A percentile compares a stretch with the other conserved stretches of the same genome.
These are phyloP conservation scores for Drosophila sulfurigaster DNA, from an alignment of 1,140 invertebrate species.

Conservation along the genomic window DNA sequence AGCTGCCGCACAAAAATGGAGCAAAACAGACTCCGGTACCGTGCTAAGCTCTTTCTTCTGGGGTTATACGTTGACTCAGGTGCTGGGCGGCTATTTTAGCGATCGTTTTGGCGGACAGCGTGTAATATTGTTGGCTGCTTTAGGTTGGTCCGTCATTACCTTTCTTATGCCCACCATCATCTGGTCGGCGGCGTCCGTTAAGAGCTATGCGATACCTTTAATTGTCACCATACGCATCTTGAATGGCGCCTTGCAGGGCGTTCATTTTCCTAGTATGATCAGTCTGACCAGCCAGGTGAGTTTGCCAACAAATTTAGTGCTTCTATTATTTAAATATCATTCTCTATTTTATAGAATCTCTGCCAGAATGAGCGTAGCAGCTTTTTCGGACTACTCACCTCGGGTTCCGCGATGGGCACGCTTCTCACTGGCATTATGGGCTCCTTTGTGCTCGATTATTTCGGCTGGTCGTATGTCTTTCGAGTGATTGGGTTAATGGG, in stretches of 20 bases:
- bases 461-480: conserved; percentile 90
- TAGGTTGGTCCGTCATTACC: conserved; percentile 89
- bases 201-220: conserved; percentile 86
- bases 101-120: conserved; percentile 90
- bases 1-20: conserved; percentile 89
- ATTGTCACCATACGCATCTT: conserved; percentile 88
- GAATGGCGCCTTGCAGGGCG: conserved; percentile 90
- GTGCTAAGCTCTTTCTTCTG: conserved; percentile 92
- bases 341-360: conserved; percentile 82
- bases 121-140: conserved; percentile 88
- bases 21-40: conserved; percentile 90
- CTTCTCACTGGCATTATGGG: conserved; percentile 89
- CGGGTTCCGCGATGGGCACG: conserved; percentile 88
- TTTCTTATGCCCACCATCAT: conserved; percentile 89
- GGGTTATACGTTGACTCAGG: conserved; percentile 91
- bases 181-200: conserved; percentile 86
- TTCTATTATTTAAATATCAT: no score
- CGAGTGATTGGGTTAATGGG: conserved; percentile 88
- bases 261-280: conserved; percentile 90
- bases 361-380: conserved; percentile 89
- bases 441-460: conserved; percentile 88
- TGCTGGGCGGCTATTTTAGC: conserved; percentile 89
- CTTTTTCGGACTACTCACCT: conserved; percentile 89
- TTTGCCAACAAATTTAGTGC: not conserved
- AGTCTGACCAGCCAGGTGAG: conserved; percentile 89